phyloP scores from a whole-genome alignment of 2,797 vertebrate genomes.

The Champsocephalus esox region DNA sequence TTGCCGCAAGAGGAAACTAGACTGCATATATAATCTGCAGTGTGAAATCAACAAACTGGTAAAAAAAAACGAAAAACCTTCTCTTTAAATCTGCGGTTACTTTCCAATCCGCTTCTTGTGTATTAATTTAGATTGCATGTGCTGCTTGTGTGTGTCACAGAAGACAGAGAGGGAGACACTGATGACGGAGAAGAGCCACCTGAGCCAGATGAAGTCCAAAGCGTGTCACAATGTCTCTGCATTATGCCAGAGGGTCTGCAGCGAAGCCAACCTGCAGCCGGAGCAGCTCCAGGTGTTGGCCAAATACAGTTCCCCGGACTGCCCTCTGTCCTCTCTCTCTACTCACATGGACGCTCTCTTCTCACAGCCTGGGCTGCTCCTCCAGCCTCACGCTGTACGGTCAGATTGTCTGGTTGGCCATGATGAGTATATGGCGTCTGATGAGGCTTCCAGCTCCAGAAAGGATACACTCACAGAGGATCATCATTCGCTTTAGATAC shows the following conservation, averaged over 20 bases:
- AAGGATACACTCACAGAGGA: constrained; percentile 19
- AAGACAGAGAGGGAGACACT: constrained; percentile 90
- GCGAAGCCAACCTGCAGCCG: constrained; percentile 89
- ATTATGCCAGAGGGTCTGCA: constrained; percentile 91
- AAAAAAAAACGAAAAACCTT: neutral
- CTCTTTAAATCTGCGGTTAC: neutral
- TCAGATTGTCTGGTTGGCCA: constrained; percentile 38
- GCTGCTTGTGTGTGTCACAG: constrained; percentile 69
- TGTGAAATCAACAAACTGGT: constrained; percentile 97
- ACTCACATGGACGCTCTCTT: constrained; percentile 73
- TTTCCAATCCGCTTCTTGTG: neutral
- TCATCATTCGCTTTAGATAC: constrained; percentile 26
- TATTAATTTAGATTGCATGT: constrained; percentile 5
- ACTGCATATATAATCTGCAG: constrained; percentile 96
- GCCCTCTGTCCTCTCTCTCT: constrained; percentile 88
- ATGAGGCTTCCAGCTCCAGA: constrained; percentile 46
- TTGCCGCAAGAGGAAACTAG: constrained; percentile 97
- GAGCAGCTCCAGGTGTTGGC: constrained; percentile 95
- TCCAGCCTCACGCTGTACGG: constrained; percentile 27
- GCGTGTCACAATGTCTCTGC: constrained; percentile 90
- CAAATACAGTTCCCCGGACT: constrained; percentile 91
- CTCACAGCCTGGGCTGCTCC: constrained; percentile 30
- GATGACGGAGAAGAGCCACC: constrained; percentile 87
- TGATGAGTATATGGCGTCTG: constrained; percentile 40
- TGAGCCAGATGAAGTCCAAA: constrained; percentile 87